These are phyloP conservation scores for Vultur gryphus DNA, from an alignment of 2,797 vertebrate genomes.

Conservation along the genomic window DNA sequence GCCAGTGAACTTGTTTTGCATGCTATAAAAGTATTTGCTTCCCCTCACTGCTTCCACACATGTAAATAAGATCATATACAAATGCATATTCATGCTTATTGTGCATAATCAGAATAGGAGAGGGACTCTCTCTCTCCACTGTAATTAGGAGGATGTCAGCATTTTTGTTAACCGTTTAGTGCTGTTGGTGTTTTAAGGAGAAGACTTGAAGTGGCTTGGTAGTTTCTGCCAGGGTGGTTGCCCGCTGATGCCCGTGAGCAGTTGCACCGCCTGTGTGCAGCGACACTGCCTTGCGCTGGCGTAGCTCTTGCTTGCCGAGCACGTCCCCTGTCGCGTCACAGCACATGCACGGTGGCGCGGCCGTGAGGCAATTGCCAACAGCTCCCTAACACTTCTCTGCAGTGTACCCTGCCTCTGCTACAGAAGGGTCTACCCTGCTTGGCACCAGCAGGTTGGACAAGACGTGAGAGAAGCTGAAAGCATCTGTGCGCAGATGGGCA, in stretches of 20 bases:
- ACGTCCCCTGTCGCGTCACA: rapidly evolving
- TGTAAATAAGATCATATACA: neutral
- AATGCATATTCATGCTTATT: neutral
- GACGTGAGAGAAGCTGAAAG: neutral
- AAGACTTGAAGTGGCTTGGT: neutral
- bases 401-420: neutral
- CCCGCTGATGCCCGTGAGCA: rapidly evolving
- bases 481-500: rapidly evolving
- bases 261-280: no score
- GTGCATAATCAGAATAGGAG: neutral
- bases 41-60: neutral
- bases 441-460: neutral
- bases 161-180: neutral
- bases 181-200: neutral
- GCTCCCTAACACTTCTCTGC: neutral
- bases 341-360: rapidly evolving
- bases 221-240: neutral
- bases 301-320: neutral
- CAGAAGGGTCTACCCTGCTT: neutral
- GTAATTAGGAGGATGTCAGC: neutral
- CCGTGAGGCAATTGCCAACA: rapidly evolving
- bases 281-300: neutral
- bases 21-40: neutral
- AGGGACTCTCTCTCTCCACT: neutral
- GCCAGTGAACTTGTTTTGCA: neutral